phyloP scores from a whole-genome alignment of 2,113 vertebrate species.

The Eudorcas thomsonii region DNA sequence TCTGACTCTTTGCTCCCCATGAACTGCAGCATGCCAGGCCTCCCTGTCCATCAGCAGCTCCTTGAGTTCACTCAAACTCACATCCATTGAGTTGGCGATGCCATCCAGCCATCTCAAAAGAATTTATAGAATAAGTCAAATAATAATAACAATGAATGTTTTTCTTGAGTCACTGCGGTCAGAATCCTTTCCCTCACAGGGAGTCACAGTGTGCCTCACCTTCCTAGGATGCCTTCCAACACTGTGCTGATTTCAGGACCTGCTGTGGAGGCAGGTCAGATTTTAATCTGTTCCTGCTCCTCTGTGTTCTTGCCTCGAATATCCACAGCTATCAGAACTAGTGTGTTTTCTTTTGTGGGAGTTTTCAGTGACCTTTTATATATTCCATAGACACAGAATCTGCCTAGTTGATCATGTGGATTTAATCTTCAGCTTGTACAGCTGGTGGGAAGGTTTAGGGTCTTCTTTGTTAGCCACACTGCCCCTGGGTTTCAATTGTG shows the following conservation, averaged over 20 bases:
- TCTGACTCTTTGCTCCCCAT: no score
- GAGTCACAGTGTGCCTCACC: background rate
- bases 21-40: no score
- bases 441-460: background rate
- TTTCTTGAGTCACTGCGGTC: background rate
- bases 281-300: background rate
- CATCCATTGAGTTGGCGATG: no score
- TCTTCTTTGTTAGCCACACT: background rate
- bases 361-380: background rate
- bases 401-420: background rate
- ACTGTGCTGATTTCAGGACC: background rate
- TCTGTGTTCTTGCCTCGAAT: background rate
- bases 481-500: background rate
- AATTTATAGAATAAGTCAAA: background rate
- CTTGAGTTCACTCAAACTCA: no score
- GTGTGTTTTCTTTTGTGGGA: rapidly evolving
- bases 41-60: no score
- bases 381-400: background rate
- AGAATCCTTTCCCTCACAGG: background rate
- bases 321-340: background rate
- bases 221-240: background rate
- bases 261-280: background rate
- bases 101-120: background rate
- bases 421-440: background rate
- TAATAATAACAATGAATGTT: background rate